These are phyloP conservation scores for Teleogryllus occipitalis DNA, from an alignment of 1,140 invertebrate species.

Conservation along the genomic window DNA sequence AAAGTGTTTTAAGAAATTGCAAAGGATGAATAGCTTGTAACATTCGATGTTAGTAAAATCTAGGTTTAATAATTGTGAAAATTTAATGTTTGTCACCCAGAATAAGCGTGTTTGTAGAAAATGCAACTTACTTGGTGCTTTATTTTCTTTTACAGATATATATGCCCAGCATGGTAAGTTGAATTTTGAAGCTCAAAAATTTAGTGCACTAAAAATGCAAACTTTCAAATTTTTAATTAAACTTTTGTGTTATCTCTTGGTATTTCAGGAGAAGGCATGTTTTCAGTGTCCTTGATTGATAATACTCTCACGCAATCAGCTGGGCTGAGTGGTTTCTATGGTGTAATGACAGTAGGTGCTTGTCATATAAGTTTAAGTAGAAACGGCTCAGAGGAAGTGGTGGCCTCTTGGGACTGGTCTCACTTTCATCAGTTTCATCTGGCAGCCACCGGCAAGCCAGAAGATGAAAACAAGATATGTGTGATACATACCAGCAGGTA, in stretches of 20 bases:
- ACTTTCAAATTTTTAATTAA: background rate
- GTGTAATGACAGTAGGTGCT: conserved; percentile 38
- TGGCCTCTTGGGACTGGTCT: conserved; percentile 41
- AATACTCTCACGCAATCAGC: conserved; percentile 43
- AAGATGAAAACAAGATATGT: conserved; percentile 44
- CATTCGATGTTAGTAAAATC: background rate
- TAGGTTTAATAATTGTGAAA: background rate
- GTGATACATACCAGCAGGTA: conserved; percentile 44
- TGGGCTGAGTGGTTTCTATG: conserved; percentile 43
- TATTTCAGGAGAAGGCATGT: conserved; percentile 36
- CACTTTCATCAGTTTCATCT: conserved; percentile 44
- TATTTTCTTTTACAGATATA: conserved; percentile 11
- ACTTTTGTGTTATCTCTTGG: background rate
- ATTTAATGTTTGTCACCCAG: no score
- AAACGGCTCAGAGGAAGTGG: conserved; percentile 37
- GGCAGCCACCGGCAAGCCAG: conserved; percentile 36
- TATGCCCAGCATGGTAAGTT: conserved; percentile 13
- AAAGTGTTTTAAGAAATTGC: no score
- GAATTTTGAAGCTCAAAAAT: background rate
- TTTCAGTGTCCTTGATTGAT: conserved; percentile 44
- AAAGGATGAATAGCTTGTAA: no score
- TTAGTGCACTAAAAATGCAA: background rate
- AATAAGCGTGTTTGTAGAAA: background rate
- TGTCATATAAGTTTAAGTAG: conserved; percentile 42
- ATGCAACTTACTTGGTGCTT: no score